These are phyloP conservation scores for Zoanthus gigantus DNA, from an alignment of 92 coral and sea anemone genomes.

Conservation along the genomic window DNA sequence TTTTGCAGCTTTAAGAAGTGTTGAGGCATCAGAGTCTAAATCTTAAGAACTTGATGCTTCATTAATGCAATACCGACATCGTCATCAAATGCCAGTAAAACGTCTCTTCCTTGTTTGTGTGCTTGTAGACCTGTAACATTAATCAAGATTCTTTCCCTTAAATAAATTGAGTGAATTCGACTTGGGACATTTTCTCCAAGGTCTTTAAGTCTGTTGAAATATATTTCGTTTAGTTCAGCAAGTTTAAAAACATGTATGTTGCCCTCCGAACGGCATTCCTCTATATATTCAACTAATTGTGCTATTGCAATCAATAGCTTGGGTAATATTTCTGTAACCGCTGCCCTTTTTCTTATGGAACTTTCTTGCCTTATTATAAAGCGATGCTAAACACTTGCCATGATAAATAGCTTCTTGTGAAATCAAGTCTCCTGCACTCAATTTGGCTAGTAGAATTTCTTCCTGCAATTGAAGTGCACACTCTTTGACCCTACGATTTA, in stretches of 20 bases:
- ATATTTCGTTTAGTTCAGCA: too few relatives aligned
- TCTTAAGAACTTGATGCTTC: not conserved
- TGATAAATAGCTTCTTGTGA: constrained; percentile 70
- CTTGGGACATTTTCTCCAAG: too few relatives aligned
- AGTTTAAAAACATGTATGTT: too few relatives aligned
- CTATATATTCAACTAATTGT: constrained; percentile 66
- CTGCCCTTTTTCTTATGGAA: too few relatives aligned
- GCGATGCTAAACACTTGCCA: constrained; percentile 55
- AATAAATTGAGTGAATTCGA: too few relatives aligned
- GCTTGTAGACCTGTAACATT: constrained; percentile 40
- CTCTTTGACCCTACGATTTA: constrained; percentile 60
- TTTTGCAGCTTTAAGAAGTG: not conserved
- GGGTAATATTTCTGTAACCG: constrained; percentile 36
- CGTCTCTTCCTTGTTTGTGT: constrained; percentile 39
- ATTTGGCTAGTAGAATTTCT: constrained; percentile 42
- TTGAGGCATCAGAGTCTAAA: constrained; percentile 33
- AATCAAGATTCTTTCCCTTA: constrained; percentile 9
- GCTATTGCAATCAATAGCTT: constrained; percentile 51
- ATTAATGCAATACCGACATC: constrained; percentile 20
- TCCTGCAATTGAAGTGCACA: constrained; percentile 39
- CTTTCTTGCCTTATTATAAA: constrained; percentile 53
- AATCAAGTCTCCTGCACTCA: constrained; percentile 68
- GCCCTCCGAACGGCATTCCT: not conserved
- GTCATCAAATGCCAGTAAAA: constrained; percentile 42
- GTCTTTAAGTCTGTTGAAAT: too few relatives aligned